These are phyloP conservation scores for Leptoteleia sp. DNA, from an alignment of 1,140 invertebrate species.

Conservation along the genomic window DNA sequence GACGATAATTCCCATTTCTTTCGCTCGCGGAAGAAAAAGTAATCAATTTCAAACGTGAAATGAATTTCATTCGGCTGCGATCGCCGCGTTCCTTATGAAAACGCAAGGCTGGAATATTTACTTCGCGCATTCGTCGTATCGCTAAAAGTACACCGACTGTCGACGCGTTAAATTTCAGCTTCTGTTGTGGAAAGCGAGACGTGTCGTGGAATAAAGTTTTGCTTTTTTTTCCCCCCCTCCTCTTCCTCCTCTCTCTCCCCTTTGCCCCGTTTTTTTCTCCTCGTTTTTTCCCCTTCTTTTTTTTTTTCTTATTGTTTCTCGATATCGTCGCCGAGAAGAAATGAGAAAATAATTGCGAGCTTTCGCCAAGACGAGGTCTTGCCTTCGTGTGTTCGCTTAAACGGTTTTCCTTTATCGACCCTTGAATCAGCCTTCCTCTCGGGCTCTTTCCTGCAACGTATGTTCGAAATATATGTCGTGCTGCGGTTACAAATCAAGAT, in stretches of 20 bases:
- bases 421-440: conserved; percentile 42
- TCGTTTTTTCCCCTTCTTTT: too few species aligned
- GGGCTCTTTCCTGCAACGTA: conserved; percentile 39
- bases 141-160: conserved; percentile 58
- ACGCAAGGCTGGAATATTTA: conserved; percentile 57
- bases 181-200: conserved; percentile 60
- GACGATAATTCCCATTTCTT: conserved; percentile 52
- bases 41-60: conserved; percentile 59
- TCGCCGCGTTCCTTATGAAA: conserved; percentile 49
- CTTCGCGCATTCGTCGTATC: conserved; percentile 48
- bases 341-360: conserved; percentile 65
- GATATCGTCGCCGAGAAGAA: conserved; percentile 56
- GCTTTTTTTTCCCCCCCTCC: conserved; percentile 32
- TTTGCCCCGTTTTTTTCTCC: too few species aligned
- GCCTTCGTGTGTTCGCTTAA: conserved; percentile 60
- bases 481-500: conserved; percentile 60
- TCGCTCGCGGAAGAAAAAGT: conserved; percentile 46
- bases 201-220: conserved; percentile 55
- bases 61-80: conserved; percentile 50
- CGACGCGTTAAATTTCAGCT: conserved; percentile 61
- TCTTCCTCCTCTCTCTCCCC: too few species aligned
- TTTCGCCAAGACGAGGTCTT: conserved; percentile 56
- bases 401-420: conserved; percentile 65
- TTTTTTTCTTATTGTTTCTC: conserved; percentile 55
- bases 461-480: conserved; percentile 59